phyloP scores from a whole-genome alignment of 2,797 vertebrate species.

The Crocidura indochinensis region DNA sequence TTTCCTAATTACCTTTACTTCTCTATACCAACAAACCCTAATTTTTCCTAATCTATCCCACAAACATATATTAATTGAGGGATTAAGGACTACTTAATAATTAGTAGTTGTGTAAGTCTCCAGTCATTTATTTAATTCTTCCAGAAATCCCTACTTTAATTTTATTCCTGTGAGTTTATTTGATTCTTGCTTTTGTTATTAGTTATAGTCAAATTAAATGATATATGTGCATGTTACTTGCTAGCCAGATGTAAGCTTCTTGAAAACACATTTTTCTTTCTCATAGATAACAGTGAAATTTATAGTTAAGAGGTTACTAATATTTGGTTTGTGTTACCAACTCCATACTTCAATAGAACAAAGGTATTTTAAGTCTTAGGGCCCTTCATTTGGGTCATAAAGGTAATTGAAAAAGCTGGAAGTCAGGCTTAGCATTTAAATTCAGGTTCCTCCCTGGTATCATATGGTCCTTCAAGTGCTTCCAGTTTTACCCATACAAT shows the following conservation, averaged over 20 bases:
- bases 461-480: no score
- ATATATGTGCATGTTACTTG: slow-evolving; percentile 21
- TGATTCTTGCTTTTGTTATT: slow-evolving; percentile 14
- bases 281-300: background rate
- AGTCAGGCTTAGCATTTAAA: no score
- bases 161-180: background rate
- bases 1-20: background rate
- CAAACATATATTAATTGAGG: background rate
- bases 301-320: background rate
- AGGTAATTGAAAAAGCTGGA: no score
- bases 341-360: background rate
- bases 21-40: background rate
- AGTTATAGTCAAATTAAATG: background rate
- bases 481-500: no score
- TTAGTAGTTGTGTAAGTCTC: background rate
- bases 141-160: background rate
- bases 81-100: slow-evolving; percentile 12
- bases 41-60: background rate
- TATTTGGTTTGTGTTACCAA: background rate
- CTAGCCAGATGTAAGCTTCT: background rate
- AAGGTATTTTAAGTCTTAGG: background rate
- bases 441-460: no score
- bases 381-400: background rate
- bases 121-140: background rate
- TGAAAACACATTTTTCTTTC: background rate